Evolutionary conservation across 2,113 vertebrate genomes (phyloP).

Genomic region (Gavialis gangeticus): DNA sequence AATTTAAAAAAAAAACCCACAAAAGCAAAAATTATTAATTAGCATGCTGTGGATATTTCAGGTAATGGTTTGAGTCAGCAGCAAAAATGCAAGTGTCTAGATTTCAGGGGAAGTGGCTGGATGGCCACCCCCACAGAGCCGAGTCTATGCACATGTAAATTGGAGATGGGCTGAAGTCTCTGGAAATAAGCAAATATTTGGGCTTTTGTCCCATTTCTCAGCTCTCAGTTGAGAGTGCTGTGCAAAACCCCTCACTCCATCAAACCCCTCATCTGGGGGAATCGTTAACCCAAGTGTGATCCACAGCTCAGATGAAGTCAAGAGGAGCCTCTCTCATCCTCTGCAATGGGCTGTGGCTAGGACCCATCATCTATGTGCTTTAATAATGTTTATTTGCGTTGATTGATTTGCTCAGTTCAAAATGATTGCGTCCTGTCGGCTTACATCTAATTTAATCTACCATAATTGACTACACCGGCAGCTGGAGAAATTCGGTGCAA

Average conservation of each 20-base stretch:
- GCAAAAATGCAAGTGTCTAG: background rate
- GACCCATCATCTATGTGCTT: too few species aligned
- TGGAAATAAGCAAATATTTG: background rate
- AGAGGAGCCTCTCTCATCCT: too few species aligned
- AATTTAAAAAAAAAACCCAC: background rate
- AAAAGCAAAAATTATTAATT: background rate
- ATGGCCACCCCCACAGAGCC: background rate
- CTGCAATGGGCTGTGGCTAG: too few species aligned
- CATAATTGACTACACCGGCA: background rate
- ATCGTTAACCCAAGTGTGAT: background rate
- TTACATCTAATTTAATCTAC: background rate
- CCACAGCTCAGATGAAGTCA: too few species aligned
- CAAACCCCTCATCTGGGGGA: background rate
- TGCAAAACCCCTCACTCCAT: background rate
- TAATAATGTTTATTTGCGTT: too few species aligned
- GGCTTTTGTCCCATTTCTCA: background rate
- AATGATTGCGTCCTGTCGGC: background rate
- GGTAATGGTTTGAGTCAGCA: background rate
- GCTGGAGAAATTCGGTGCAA: background rate
- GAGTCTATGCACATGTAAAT: background rate
- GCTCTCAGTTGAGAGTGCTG: background rate
- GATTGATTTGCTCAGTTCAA: background rate
- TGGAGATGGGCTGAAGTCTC: background rate
- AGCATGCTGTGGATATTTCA: background rate
- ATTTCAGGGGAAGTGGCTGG: background rate